These are phyloP conservation scores for Pristionchus arcanus DNA, from an alignment of 2,888 invertebrate species.

Conservation along the genomic window DNA sequence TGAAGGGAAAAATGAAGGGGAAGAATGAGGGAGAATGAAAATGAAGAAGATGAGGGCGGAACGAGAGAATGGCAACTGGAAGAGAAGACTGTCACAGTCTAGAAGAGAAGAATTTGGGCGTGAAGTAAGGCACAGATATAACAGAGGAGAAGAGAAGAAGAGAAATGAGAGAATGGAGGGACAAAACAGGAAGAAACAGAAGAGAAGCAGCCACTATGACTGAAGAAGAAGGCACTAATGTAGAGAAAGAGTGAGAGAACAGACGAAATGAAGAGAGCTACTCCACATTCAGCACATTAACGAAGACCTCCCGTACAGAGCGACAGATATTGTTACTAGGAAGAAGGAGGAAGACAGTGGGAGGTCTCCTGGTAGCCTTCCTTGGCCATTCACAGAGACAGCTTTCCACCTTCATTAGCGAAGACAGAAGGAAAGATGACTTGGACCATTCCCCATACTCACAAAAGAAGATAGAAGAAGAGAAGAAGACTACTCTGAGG, in stretches of 20 bases:
- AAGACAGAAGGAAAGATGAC: conserved; percentile 22
- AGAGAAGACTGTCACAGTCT: conserved; percentile 19
- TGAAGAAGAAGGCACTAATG: neutral
- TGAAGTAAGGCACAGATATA: conserved; percentile 25
- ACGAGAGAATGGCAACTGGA: conserved; percentile 34
- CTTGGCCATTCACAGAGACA: conserved; percentile 10
- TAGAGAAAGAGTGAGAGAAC: conserved; percentile 2
- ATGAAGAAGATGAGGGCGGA: neutral
- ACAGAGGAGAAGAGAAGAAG: conserved; percentile 52
- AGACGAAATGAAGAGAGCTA: neutral
- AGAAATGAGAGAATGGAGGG: conserved; percentile 40
- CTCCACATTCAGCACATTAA: neutral
- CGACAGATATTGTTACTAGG: neutral
- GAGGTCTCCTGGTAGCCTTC: neutral
- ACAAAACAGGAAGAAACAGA: neutral
- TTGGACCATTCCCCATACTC: neutral
- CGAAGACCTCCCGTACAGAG: neutral
- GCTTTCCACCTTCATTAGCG: conserved; percentile 41
- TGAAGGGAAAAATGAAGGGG: conserved; percentile 27
- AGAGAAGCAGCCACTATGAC: conserved; percentile 7
- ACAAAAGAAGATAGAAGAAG: neutral
- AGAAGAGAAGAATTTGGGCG: conserved; percentile 52
- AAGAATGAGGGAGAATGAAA: conserved; percentile 6
- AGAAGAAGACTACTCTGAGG: conserved; percentile 23
- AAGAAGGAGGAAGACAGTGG: neutral